Evolutionary conservation across 2,797 vertebrate genomes (phyloP), one percentile per base, ranked within the genome.

Genomic region (Momotus momota): DNA sequence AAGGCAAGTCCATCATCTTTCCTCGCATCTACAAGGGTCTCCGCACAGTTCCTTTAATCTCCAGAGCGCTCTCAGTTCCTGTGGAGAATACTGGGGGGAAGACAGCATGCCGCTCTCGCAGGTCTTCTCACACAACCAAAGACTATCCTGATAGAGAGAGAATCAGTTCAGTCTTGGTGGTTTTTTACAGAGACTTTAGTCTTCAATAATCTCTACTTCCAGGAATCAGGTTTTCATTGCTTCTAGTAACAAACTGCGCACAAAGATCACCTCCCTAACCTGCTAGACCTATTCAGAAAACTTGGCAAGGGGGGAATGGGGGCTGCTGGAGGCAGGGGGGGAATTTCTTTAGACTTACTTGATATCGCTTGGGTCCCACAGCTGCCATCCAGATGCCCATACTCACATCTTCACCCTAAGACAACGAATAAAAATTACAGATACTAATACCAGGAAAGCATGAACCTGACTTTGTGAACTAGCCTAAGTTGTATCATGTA

Each of bases 321-420:
- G 26, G 31, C 23, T 22, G 62, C 29, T 31, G 21, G 35, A 20
- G 14, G 21, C 21, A 16, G 21, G 31, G 7, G 21, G 22, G 45
- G 31, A 33, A 14, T 82, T 86, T 64, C 55, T 67, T 72, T 43
- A 71, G 62, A 92, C 92, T 71, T 78, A 94, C 97, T 93, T 99
- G 99, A 92, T 99, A 98, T 74, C 99, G 98, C 83, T 97, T 98
- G 29, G 99, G 99, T 84, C 99, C 99, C 41, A 99, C 98, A 51
- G 99, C 99, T 81, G 99, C 99, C 99, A 99, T 99, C 99, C 99
- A 99, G 85, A 99, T 99, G 82, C 99, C 99, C 99, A 99, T 99
- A 97, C 99, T 99, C 62, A 99, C 99, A 83, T 99, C 99, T 98
- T 99, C 99, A 85, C 99, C 99, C 99, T 99, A 91, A 38, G 78